phyloP scores from a whole-genome alignment of 92 coral and sea anemone species.

The Scolanthus callimorphus region DNA sequence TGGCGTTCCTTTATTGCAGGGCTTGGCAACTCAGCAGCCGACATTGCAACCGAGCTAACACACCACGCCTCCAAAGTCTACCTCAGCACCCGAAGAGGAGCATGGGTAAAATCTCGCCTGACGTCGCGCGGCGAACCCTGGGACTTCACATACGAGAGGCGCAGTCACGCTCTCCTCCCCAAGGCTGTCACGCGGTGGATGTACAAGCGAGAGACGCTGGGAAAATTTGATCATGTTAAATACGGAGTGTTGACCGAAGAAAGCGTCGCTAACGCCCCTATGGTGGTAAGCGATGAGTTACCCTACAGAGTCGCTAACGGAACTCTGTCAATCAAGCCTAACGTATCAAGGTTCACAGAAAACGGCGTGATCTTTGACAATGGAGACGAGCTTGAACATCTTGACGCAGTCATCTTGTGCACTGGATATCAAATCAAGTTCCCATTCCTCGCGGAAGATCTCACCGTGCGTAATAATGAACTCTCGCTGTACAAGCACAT shows the following conservation, averaged over 20 bases:
- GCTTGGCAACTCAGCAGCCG: constrained; percentile 80
- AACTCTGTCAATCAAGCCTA: constrained; percentile 47
- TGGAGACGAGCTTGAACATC: constrained; percentile 39
- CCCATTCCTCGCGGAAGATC: constrained; percentile 37
- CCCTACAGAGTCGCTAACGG: constrained; percentile 75
- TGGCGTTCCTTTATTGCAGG: constrained; percentile 39
- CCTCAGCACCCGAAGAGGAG: constrained; percentile 89
- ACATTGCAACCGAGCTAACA: constrained; percentile 72
- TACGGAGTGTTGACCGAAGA: constrained; percentile 60
- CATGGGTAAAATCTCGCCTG: constrained; percentile 77
- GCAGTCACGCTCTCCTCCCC: constrained; percentile 50
- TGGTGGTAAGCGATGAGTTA: constrained; percentile 68
- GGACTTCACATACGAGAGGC: constrained; percentile 60
- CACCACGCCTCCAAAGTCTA: constrained; percentile 71
- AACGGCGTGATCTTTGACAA: constrained; percentile 59
- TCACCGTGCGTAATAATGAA: constrained; percentile 48
- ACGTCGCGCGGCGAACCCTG: constrained; percentile 66
- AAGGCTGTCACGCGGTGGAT: constrained; percentile 34
- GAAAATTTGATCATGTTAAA: constrained; percentile 66
- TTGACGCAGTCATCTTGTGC: constrained; percentile 66
- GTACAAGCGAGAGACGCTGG: constrained; percentile 28
- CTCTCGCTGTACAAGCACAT: constrained; percentile 64
- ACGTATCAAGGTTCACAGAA: constrained; percentile 39
- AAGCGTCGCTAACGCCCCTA: constrained; percentile 52
- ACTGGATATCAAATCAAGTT: constrained; percentile 68